These are phyloP conservation scores for Eumeta japonica DNA, from an alignment of 1,140 invertebrate genomes.

Conservation along the genomic window DNA sequence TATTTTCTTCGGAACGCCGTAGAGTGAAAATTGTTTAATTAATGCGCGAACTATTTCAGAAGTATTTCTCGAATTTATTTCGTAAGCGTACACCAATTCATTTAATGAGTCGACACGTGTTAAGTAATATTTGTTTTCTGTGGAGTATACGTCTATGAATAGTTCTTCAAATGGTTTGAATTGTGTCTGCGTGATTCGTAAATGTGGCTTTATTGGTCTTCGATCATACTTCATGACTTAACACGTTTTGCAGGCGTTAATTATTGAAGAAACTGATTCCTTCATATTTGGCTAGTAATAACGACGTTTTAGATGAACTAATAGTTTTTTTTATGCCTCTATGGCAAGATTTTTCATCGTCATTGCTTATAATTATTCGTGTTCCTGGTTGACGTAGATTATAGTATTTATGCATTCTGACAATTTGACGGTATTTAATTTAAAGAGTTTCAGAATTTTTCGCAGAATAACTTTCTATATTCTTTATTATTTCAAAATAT, in stretches of 20 bases:
- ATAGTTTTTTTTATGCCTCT: slow-evolving; percentile 4
- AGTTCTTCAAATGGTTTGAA: slow-evolving; percentile 18
- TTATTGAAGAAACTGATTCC: slow-evolving; percentile 1
- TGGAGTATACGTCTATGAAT: slow-evolving; percentile 19
- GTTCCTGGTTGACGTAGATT: slow-evolving; percentile 12
- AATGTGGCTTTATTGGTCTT: slow-evolving; percentile 3
- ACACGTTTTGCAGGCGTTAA: slow-evolving; percentile 1
- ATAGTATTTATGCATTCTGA: slow-evolving; percentile 19
- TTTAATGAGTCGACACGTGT: slow-evolving; percentile 20
- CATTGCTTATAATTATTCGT: slow-evolving; percentile 17
- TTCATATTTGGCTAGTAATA: slow-evolving; percentile 6
- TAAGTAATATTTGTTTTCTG: slow-evolving; percentile 18
- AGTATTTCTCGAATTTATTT: slow-evolving; percentile 13
- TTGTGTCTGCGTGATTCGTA: slow-evolving; percentile 21
- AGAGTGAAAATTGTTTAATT: slow-evolving; percentile 16
- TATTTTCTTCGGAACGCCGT: slow-evolving; percentile 9
- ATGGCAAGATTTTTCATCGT: slow-evolving; percentile 18
- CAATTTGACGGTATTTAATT: slow-evolving; percentile 14
- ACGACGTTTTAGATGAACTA: not conserved
- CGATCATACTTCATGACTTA: slow-evolving; percentile 3
- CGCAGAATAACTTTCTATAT: not conserved
- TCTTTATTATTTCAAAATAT: not conserved
- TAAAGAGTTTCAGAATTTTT: slow-evolving; percentile 5
- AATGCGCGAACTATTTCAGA: slow-evolving; percentile 15
- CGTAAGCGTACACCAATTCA: slow-evolving; percentile 19